Conservation (phyloP, 2,888 invertebrate genomes). For the Troides oblongomaculatus region DNA sequence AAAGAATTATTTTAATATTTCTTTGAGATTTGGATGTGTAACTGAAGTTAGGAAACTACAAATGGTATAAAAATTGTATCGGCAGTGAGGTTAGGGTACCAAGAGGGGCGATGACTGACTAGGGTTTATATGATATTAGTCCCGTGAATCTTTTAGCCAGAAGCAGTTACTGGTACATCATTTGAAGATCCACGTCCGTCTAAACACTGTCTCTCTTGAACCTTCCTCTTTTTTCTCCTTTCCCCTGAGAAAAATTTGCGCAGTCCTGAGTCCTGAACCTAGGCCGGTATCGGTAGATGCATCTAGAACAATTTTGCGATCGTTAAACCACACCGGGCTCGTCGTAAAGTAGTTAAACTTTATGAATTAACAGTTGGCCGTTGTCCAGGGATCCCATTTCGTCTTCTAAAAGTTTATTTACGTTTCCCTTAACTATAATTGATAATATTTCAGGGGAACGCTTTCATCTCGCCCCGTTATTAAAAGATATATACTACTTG, state of each 20-base stretch:
- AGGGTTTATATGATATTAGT: too few relatives aligned
- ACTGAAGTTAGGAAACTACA: too few relatives aligned
- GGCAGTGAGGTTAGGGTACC: too few relatives aligned
- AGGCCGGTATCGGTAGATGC: constrained; percentile 23
- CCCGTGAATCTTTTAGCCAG: too few relatives aligned
- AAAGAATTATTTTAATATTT: too few relatives aligned
- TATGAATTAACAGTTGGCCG: constrained; percentile 72
- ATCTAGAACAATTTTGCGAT: constrained; percentile 50
- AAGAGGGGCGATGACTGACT: too few relatives aligned
- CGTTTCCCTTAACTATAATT: constrained; percentile 60
- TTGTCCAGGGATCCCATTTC: constrained; percentile 51
- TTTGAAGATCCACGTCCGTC: too few relatives aligned
- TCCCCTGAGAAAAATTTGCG: background rate
- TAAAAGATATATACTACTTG: constrained; percentile 18
- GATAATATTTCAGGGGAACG: constrained; percentile 55
- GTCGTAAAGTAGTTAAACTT: constrained; percentile 62
- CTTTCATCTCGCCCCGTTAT: constrained; percentile 52
- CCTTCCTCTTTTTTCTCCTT: too few relatives aligned
- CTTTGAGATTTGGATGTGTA: too few relatives aligned
- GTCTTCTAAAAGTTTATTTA: constrained; percentile 56
- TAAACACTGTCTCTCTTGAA: too few relatives aligned
- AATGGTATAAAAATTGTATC: too few relatives aligned
- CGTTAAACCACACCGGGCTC: constrained; percentile 49
- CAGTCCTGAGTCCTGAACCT: background rate
- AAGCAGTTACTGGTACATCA: too few relatives aligned